phyloP scores from a whole-genome alignment of 2,797 vertebrate genomes.

The Mormyrus hasselquistii region DNA sequence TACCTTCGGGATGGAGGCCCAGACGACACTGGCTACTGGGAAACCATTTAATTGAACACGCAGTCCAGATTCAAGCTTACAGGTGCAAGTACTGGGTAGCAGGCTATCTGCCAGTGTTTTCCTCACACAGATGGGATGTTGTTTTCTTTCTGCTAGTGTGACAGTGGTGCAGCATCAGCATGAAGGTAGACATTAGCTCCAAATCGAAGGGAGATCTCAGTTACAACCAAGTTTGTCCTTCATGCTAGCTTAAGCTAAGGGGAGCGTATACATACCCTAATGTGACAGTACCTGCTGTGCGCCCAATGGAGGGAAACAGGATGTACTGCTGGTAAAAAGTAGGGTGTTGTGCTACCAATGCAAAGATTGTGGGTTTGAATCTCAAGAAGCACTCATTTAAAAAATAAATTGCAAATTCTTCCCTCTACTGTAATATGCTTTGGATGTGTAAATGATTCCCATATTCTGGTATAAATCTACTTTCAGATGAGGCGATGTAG shows the following conservation, averaged over 20 bases:
- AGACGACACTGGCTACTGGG: not conserved
- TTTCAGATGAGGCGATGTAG: not conserved
- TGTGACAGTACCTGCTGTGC: not conserved
- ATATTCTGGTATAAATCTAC: not conserved
- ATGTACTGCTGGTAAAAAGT: not conserved
- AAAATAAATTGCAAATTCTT: not conserved
- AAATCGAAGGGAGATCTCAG: not conserved
- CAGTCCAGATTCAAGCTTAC: not conserved
- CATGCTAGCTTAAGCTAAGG: not conserved
- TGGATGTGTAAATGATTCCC: not conserved
- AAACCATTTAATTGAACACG: not conserved
- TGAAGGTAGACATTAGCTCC: not conserved
- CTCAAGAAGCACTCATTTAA: not conserved
- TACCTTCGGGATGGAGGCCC: not conserved
- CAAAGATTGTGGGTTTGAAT: not conserved
- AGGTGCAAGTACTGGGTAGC: not conserved
- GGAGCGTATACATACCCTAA: too few relatives aligned
- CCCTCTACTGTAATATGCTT: not conserved
- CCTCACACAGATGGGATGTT: not conserved
- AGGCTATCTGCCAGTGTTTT: not conserved
- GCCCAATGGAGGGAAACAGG: not conserved
- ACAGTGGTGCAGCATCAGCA: not conserved
- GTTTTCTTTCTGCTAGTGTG: not conserved
- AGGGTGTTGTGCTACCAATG: not conserved
- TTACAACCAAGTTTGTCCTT: not conserved